phyloP scores from a whole-genome alignment of 2,797 vertebrate species.

The Pangasius larnaudii region DNA sequence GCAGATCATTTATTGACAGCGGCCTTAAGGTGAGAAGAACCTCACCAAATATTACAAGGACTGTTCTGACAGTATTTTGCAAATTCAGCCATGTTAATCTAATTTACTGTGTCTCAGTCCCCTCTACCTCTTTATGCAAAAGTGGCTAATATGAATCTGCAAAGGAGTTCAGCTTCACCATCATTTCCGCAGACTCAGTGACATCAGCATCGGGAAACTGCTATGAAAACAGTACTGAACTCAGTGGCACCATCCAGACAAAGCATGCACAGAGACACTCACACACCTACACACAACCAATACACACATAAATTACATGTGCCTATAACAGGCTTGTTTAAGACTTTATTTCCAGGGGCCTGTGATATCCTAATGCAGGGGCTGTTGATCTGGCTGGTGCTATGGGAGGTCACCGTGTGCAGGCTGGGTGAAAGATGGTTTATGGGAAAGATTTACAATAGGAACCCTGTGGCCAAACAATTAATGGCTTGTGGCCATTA shows the following conservation, averaged over 20 bases:
- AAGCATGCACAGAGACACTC: constrained; percentile 1
- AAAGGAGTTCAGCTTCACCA: constrained; percentile 28
- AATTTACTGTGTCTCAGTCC: neutral
- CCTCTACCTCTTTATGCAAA: neutral
- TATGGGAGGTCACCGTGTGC: constrained; percentile 43
- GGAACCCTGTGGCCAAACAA: constrained; percentile 57
- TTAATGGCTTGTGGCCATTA: constrained; percentile 57
- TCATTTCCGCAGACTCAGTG: constrained; percentile 35
- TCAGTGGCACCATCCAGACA: constrained; percentile 9
- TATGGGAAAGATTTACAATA: constrained; percentile 56
- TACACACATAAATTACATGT: neutral
- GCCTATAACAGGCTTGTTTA: neutral
- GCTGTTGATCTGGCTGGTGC: constrained; percentile 26
- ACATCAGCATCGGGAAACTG: constrained; percentile 41
- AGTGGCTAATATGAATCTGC: constrained; percentile 16
- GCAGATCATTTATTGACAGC: neutral
- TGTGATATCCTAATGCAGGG: neutral
- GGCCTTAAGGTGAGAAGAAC: neutral
- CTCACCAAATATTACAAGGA: neutral
- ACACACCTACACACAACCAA: constrained; percentile 16
- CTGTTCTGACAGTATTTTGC: neutral
- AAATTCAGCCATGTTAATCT: neutral
- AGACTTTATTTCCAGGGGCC: neutral
- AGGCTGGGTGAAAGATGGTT: constrained; percentile 50
- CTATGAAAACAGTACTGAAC: constrained; percentile 26